These are phyloP conservation scores for Aspidapion aeneum DNA, from an alignment of 2,888 invertebrate species.

Conservation along the genomic window DNA sequence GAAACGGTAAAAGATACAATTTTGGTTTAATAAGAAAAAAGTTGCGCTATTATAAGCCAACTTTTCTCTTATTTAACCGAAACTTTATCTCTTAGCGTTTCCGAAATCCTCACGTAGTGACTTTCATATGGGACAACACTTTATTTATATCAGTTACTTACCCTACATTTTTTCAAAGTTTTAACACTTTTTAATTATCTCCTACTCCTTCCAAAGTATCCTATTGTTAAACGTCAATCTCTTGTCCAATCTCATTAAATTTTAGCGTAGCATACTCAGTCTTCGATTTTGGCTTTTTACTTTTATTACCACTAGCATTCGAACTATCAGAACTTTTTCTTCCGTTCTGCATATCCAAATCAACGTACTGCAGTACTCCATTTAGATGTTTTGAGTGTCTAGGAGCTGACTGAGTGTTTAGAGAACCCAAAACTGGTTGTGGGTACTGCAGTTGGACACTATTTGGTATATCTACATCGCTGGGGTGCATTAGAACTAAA, in stretches of 20 bases:
- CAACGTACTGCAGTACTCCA: slow-evolving; percentile 48
- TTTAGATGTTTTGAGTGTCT: slow-evolving; percentile 37
- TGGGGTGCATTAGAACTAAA: slow-evolving; percentile 41
- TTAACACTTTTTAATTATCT: background rate
- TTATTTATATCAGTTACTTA: too few relatives aligned
- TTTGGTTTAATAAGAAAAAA: too few relatives aligned
- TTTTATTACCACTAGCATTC: slow-evolving; percentile 27
- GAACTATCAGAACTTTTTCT: slow-evolving; percentile 31
- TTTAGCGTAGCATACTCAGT: slow-evolving; percentile 64
- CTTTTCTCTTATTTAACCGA: too few relatives aligned
- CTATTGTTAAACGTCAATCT: slow-evolving; percentile 61
- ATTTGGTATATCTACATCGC: slow-evolving; percentile 43
- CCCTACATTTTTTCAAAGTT: background rate
- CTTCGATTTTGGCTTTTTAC: slow-evolving; percentile 46
- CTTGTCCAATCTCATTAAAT: slow-evolving; percentile 65
- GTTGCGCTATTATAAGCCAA: too few relatives aligned
- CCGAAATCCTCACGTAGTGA: too few relatives aligned
- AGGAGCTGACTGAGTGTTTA: background rate
- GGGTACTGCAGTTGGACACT: slow-evolving; percentile 48
- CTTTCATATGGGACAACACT: too few relatives aligned
- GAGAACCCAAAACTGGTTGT: slow-evolving; percentile 38
- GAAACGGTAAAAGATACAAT: too few relatives aligned
- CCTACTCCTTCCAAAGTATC: background rate
- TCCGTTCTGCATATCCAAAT: slow-evolving; percentile 46
- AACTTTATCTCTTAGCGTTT: too few relatives aligned